Base-by-base conservation (phyloP, 1,140 invertebrate species). In the Drosophila virilis region DNA sequence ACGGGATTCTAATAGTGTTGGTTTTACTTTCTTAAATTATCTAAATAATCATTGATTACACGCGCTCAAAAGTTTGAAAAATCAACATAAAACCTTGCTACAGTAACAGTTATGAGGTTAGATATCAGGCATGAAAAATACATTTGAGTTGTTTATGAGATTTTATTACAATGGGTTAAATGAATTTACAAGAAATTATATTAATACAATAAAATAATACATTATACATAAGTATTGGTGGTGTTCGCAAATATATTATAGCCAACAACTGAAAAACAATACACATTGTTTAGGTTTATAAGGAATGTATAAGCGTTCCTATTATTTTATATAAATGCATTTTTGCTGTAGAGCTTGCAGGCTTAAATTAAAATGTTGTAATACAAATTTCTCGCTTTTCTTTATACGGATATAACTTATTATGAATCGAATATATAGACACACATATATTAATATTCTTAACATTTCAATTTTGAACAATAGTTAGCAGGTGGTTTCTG, bases 401-500 rank as follows among this genome's bases (percentile, higher is more conserved):
- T 66, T 33, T 74, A 72, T 65, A 60, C 73, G 69, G 74, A 74
- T 70, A 71, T 74, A 68, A 74, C 43, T 61, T 83, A 80, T 77
- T 80, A 80, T 77, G 79, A 83, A 83, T 86, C 69, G 68, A 79
- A 80, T 80, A 74, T 60, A 65, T 59, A 72, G 51, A 77, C 68
- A 77, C 69, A 68, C 66, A 64, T 64, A 78, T 77, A 79, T 72
- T 57, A 65, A 72, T 42, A 68, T 70, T 64, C 58, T 54, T 38
- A 64, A 64, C 65, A 35, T 46, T 57, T 51, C 8, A 46, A 67
- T 66, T 69, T 78, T 77, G 71, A 62, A 78, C 33, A 73, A 88
- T 70, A 65, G 52, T 83, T 76, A 91, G 76, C 90, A 91, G 65
- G 90, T 91, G 68, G 90, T 91, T 80, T 91, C 90, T 72, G 90